Conservation (phyloP, 2,113 vertebrate genomes). For the Prionailurus bengalensis region DNA sequence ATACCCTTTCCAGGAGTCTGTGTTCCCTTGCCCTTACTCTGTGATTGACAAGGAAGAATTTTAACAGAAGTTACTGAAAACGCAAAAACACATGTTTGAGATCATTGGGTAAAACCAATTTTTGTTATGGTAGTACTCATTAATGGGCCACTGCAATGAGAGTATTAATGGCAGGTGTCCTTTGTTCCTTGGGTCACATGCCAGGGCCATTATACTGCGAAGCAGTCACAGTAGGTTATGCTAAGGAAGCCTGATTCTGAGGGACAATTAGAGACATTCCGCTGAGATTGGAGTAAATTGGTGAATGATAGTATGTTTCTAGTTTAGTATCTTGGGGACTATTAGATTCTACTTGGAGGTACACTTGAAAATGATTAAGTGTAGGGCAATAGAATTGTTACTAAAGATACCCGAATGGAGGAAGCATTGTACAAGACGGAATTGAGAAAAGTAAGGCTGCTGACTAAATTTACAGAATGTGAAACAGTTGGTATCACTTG, state of each 20-base stretch:
- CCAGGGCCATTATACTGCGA: not conserved
- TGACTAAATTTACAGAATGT: not conserved
- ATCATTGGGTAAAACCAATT: not conserved
- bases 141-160: not conserved
- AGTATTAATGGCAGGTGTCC: not conserved
- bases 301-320: not conserved
- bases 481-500: not conserved
- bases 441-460: not conserved
- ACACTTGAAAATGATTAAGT: not conserved
- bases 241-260: not conserved
- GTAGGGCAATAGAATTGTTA: not conserved
- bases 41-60: slow-evolving; percentile 12
- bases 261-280: not conserved
- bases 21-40: not conserved
- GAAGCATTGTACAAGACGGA: not conserved
- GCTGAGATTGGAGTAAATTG: not conserved
- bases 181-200: not conserved
- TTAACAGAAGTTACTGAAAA: not conserved
- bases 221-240: not conserved
- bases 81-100: not conserved
- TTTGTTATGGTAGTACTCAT: not conserved
- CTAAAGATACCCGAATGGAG: not conserved
- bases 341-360: not conserved
- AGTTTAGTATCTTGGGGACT: not conserved
- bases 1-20: not conserved